Conservation (phyloP, 2,888 invertebrate species). For the Notodonta ziczac region DNA sequence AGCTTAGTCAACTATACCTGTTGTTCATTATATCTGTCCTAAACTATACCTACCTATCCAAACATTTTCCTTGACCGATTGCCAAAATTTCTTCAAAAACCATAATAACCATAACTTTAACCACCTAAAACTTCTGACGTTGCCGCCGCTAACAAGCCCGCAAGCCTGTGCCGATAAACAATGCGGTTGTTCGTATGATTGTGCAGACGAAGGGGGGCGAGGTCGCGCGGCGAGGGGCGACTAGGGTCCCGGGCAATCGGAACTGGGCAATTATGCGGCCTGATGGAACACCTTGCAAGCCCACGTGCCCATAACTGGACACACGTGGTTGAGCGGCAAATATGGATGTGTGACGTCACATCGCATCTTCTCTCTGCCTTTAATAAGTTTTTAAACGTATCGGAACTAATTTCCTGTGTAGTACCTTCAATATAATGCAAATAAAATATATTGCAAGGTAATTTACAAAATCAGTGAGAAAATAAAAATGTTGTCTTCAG, state of each 20-base stretch:
- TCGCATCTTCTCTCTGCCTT: background rate
- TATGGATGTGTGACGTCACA: conserved; percentile 1
- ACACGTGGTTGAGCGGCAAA: conserved; percentile 1
- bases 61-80: too few species aligned
- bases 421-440: too few species aligned
- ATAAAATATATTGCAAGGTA: too few species aligned
- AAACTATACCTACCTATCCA: too few species aligned
- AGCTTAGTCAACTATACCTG: too few species aligned
- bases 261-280: conserved; percentile 66
- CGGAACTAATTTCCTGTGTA: too few species aligned
- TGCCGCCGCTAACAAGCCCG: conserved; percentile 5
- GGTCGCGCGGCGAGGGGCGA: conserved; percentile 21
- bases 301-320: conserved; percentile 33
- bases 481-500: too few species aligned
- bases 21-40: too few species aligned
- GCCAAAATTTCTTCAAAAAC: too few species aligned
- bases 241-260: conserved; percentile 58
- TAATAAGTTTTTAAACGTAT: too few species aligned
- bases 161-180: conserved; percentile 32
- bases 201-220: conserved; percentile 27
- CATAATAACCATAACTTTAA: conserved; percentile 1
- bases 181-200: conserved; percentile 35
- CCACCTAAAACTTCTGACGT: background rate
- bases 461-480: too few species aligned
- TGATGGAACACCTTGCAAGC: conserved; percentile 74